phyloP scores from a whole-genome alignment of 2,888 invertebrate genomes.

The Gerris lacustris region DNA sequence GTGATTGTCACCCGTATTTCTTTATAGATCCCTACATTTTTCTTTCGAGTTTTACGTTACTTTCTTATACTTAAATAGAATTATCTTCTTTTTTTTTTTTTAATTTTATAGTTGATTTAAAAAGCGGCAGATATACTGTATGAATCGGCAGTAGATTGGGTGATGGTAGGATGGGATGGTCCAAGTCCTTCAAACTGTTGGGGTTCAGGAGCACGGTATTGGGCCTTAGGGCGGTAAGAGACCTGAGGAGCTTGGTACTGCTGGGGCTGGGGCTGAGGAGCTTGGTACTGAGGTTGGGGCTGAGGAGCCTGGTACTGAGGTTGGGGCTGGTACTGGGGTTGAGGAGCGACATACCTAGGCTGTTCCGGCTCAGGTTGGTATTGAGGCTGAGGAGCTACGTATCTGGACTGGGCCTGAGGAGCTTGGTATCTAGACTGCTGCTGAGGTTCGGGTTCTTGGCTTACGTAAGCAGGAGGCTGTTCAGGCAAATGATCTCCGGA shows the following conservation, averaged over 20 bases:
- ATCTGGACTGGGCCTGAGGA: constrained; percentile 48
- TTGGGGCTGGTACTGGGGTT: constrained; percentile 22
- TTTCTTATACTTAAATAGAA: too few species aligned
- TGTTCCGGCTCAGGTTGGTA: constrained; percentile 17
- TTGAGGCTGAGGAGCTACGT: constrained; percentile 36
- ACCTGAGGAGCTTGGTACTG: constrained; percentile 16
- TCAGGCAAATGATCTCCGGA: constrained; percentile 58
- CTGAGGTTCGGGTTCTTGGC: constrained; percentile 20
- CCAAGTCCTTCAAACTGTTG: constrained; percentile 31
- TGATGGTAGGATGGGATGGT: constrained; percentile 8
- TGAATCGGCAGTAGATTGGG: not conserved
- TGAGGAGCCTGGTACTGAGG: constrained; percentile 23
- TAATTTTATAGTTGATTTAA: not conserved
- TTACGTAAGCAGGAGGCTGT: constrained; percentile 26
- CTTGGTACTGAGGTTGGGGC: constrained; percentile 38
- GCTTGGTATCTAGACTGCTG: constrained; percentile 30
- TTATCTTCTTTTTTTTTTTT: too few species aligned
- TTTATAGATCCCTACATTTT: too few species aligned
- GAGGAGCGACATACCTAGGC: constrained; percentile 17
- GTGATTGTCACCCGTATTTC: too few species aligned
- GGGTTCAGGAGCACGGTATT: constrained; percentile 35
- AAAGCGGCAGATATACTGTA: constrained; percentile 6
- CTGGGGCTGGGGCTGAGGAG: constrained; percentile 34
- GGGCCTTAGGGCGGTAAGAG: constrained; percentile 26
- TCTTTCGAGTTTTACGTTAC: too few species aligned